Evolutionary conservation across 2,797 vertebrate genomes (phyloP).

Genomic region (Gadopsis bispinosus): DNA sequence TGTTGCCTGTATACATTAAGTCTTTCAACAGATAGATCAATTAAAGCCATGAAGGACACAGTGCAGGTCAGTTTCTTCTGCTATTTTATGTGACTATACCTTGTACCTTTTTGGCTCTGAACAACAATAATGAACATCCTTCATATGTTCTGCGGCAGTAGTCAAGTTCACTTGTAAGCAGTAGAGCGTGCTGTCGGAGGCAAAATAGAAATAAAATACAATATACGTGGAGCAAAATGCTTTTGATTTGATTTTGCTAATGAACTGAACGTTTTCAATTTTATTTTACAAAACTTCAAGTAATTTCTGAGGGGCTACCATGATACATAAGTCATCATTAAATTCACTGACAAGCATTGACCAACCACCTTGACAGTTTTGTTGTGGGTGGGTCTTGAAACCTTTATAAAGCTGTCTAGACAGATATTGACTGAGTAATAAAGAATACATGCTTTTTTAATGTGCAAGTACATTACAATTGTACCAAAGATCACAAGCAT

Average conservation of each 20-base stretch:
- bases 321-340: slow-evolving; percentile 15
- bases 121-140: neutral
- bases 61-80: neutral
- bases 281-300: neutral
- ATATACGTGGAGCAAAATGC: neutral
- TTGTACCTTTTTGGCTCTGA: neutral
- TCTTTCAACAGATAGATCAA: slow-evolving; percentile 4
- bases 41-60: neutral
- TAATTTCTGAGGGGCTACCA: neutral
- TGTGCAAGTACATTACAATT: neutral
- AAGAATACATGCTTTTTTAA: slow-evolving; percentile 8
- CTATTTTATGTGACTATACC: neutral
- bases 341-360: slow-evolving; percentile 19
- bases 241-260: neutral
- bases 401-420: slow-evolving; percentile 59
- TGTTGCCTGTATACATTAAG: neutral
- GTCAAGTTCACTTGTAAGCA: neutral
- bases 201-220: neutral
- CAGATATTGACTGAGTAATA: slow-evolving; percentile 60
- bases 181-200: neutral
- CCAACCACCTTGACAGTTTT: slow-evolving; percentile 13
- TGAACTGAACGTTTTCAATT: neutral
- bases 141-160: neutral
- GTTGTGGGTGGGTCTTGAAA: slow-evolving; percentile 40
- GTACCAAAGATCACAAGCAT: slow-evolving; percentile 23